A percentile compares a stretch with the other conserved stretches of the same genome.
Conservation (phyloP, 2,888 invertebrate genomes). For the Archips xylosteana region DNA sequence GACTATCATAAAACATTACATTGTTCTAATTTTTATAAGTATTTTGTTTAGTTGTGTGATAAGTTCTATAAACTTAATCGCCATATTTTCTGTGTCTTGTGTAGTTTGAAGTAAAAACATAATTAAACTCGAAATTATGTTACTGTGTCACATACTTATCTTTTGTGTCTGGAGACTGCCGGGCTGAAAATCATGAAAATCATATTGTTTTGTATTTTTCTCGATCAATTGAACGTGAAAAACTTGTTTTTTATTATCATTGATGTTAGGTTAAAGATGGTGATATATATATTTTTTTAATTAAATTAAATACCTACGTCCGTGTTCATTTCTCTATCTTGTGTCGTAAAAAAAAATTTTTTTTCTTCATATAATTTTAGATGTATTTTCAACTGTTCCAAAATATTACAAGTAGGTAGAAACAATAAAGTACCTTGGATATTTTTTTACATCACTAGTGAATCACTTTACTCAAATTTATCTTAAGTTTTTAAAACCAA, state of each 20-base stretch:
- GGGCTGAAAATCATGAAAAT: constrained; percentile 34
- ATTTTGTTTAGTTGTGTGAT: too few species aligned
- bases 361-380: not conserved
- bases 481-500: not conserved
- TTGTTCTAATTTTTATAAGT: too few species aligned
- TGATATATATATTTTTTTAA: not conserved
- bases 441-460: too few species aligned
- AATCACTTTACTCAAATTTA: too few species aligned
- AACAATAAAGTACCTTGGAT: not conserved
- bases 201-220: not conserved
- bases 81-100: too few species aligned
- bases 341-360: not conserved
- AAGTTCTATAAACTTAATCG: too few species aligned
- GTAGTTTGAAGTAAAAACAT: too few species aligned
- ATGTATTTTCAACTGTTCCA: too few species aligned
- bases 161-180: not conserved
- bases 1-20: too few species aligned
- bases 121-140: not conserved
- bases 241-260: not conserved
- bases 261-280: not conserved
- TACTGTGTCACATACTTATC: not conserved
- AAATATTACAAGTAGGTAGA: too few species aligned
- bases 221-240: not conserved
- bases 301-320: not conserved
- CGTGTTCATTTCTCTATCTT: too few species aligned